These are phyloP conservation scores for Bombus fervidus DNA, from an alignment of 1,140 invertebrate species.

Conservation along the genomic window DNA sequence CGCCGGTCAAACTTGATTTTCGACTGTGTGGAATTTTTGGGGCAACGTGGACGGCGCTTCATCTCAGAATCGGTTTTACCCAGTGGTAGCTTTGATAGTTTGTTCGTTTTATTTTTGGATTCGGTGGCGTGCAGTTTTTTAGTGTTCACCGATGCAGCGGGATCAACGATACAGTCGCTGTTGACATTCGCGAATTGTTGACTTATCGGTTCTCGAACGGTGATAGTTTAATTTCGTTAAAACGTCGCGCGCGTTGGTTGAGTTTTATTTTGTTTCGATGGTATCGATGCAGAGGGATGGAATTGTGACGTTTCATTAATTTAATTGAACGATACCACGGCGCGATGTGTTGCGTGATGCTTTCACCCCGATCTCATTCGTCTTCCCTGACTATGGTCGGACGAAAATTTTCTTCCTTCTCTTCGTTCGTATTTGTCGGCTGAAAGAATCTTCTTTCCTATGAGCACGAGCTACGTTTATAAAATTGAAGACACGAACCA, in stretches of 20 bases:
- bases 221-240: slow-evolving; percentile 46
- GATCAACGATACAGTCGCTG: not conserved
- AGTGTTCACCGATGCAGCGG: not conserved
- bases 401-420: not conserved
- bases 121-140: not conserved
- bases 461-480: not conserved
- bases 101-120: not conserved
- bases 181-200: not conserved
- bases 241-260: not conserved
- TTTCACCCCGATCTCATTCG: slow-evolving; percentile 14
- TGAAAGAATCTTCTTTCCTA: not conserved
- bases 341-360: not conserved
- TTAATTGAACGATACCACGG: slow-evolving; percentile 23
- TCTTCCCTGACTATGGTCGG: slow-evolving; percentile 1
- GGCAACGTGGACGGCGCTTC: not conserved
- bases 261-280: not conserved
- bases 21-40: not conserved
- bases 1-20: slow-evolving; percentile 28
- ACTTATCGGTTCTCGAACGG: not conserved
- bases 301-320: slow-evolving; percentile 52
- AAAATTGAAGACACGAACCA: slow-evolving; percentile 16
- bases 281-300: not conserved
- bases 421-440: not conserved
- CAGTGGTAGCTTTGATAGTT: not conserved
- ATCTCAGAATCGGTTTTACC: not conserved